Evolutionary conservation across 2,888 invertebrate genomes (phyloP).

Genomic region (Drosophila greeni): DNA sequence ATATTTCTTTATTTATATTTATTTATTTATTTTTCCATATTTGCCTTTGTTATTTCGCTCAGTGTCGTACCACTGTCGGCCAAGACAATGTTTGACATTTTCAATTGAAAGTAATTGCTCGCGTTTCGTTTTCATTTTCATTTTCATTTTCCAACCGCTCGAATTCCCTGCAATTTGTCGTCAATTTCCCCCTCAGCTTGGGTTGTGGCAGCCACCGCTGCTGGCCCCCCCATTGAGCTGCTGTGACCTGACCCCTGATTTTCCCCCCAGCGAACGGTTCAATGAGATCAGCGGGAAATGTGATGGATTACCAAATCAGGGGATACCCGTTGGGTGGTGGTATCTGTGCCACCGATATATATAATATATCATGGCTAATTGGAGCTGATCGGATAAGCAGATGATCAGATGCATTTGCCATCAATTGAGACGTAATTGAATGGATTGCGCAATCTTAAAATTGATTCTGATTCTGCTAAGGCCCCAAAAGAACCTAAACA

Average conservation of each 20-base stretch:
- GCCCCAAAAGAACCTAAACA: background rate
- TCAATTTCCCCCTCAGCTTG: conserved; percentile 48
- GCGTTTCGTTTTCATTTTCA: conserved; percentile 57
- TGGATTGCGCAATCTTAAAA: conserved; percentile 30
- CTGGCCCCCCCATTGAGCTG: conserved; percentile 5
- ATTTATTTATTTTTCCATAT: too few relatives aligned
- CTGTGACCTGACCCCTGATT: conserved; percentile 24
- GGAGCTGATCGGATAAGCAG: conserved; percentile 36
- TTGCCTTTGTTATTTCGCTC: conserved; percentile 13
- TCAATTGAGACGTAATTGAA: conserved; percentile 32
- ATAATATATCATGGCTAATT: conserved; percentile 33
- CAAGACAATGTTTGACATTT: conserved; percentile 68
- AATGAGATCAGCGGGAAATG: conserved; percentile 32
- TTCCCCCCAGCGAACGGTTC: conserved; percentile 18
- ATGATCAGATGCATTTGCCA: conserved; percentile 38
- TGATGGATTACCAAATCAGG: conserved; percentile 41
- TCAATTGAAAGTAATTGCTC: conserved; percentile 75
- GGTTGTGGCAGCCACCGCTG: background rate
- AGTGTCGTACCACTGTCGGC: conserved; percentile 14
- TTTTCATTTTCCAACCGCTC: conserved; percentile 24
- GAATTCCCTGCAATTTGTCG: conserved; percentile 67
- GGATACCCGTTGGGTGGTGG: background rate
- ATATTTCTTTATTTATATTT: too few relatives aligned
- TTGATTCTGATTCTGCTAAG: background rate
- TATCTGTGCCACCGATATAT: conserved; percentile 10